A percentile compares a stretch with the other conserved stretches of the same genome.
Conservation (phyloP, 1,140 invertebrate genomes). For the Drosophila oshimai region DNA sequence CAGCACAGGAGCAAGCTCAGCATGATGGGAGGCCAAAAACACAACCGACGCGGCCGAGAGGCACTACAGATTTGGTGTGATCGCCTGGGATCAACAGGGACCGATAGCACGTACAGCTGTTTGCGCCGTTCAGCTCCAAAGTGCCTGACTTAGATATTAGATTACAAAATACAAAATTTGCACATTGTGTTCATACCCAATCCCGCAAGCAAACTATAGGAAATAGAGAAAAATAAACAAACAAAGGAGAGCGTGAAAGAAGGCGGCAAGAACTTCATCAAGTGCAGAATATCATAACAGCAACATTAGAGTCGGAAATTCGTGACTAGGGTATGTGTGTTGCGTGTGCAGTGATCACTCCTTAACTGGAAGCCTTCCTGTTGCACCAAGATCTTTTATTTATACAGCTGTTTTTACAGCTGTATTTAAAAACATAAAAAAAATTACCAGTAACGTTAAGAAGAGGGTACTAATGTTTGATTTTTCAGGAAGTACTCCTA, state of each 20-base stretch:
- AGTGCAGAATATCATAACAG: conserved; percentile 9
- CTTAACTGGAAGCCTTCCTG: background rate
- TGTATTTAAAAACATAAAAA: too few species aligned
- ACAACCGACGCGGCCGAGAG: conserved; percentile 12
- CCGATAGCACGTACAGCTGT: background rate
- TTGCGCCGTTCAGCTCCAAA: background rate
- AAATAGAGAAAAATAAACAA: conserved; percentile 52
- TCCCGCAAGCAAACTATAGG: conserved; percentile 71
- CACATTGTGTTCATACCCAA: conserved; percentile 64
- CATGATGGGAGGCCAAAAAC: background rate
- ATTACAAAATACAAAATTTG: background rate
- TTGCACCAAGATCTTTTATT: too few species aligned
- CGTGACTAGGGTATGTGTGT: background rate
- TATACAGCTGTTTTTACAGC: too few species aligned
- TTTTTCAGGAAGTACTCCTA: too few species aligned
- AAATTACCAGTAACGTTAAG: too few species aligned
- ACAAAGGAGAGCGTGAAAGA: conserved; percentile 18
- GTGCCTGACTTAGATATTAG: background rate
- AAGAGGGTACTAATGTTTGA: too few species aligned
- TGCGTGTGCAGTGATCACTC: background rate
- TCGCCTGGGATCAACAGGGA: background rate
- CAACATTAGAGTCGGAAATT: background rate
- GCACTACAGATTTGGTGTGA: conserved; percentile 2
- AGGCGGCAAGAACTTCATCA: conserved; percentile 12
- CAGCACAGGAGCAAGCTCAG: background rate